Base-by-base conservation (phyloP, 2,113 vertebrate species). In the Arenaria interpres region DNA sequence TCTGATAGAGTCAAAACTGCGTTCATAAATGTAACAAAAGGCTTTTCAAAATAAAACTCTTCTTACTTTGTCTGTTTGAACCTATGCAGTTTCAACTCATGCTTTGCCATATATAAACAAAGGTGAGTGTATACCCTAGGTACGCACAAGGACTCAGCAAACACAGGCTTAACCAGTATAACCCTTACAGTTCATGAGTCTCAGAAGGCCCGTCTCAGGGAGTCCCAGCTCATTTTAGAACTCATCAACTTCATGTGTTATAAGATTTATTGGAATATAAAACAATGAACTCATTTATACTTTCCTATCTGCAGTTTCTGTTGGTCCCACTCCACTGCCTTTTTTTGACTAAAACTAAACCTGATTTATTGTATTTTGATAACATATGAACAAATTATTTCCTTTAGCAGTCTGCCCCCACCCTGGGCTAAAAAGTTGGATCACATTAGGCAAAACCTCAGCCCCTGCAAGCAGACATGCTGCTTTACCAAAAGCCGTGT, bases 321-420 rank as follows among this genome's bases (percentile, higher is more conserved):
- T 94, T 89, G 87, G 79, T 96, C 93, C 91, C 92, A 82, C 48
- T 93, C 83, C 87, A 77, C 25, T 89, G 92, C 32, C 87, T 90
- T 85, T 68, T 82, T 92, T 96, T 95, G 11, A 86, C 59, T 85
- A 66, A 73, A 88, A 87, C 85, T 66, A 71, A 98, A 85, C 72
- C 85, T 98, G 93, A 97, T 97, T 97, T 98, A 98, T 97, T 97
- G 91, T 96, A 97, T 98, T 98, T 98, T 97, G 98, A 98, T 98
- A 98, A 97, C 92, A 92, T 97, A 97, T 96, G 97, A 98, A 98
- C 94, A 78, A 94, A 97, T 97, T 96, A 95, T 97, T 98, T 97
- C 95, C 98, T 98, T 97, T 48, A 97, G 87, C 73, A 93, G 88
- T 77, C 72, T 25, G 86, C 94, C 93, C 94, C 97, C 97, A 96